These are phyloP conservation scores for Atopsyche davidsoni DNA, from an alignment of 1,140 invertebrate genomes.

Conservation along the genomic window DNA sequence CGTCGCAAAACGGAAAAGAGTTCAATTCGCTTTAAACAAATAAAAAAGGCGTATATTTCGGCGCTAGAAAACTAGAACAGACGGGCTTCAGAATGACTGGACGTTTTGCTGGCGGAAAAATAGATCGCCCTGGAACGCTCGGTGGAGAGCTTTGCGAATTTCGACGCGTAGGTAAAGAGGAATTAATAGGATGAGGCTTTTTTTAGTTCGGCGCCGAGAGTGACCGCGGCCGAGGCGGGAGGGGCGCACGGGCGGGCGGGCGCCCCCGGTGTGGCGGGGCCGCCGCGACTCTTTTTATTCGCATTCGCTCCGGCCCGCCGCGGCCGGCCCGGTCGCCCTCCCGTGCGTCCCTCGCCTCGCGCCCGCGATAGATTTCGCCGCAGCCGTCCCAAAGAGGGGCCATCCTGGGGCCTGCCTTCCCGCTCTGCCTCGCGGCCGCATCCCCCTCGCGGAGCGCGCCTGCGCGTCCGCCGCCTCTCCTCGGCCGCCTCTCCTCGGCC, in stretches of 20 bases:
- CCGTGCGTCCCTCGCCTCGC: too few species aligned
- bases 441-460: constrained; percentile 1
- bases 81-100: too few species aligned
- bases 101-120: too few species aligned
- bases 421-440: neutral
- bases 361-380: too few species aligned
- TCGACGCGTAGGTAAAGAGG: too few species aligned
- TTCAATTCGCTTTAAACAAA: too few species aligned
- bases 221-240: constrained; percentile 5
- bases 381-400: constrained; percentile 4
- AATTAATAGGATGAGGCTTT: constrained; percentile 11
- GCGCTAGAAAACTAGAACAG: too few species aligned
- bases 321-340: constrained; percentile 1
- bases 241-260: constrained; percentile 7
- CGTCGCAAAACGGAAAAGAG: too few species aligned
- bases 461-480: neutral
- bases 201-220: constrained; percentile 5
- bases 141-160: too few species aligned
- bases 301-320: constrained; percentile 9
- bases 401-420: constrained; percentile 2
- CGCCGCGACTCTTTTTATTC: constrained; percentile 5
- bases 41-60: too few species aligned
- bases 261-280: neutral
- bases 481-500: neutral
- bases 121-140: too few species aligned